A percentile compares a stretch with the other conserved stretches of the same genome.
phyloP scores from a whole-genome alignment of 2,888 invertebrate genomes.

The Slavum lentiscoides region DNA sequence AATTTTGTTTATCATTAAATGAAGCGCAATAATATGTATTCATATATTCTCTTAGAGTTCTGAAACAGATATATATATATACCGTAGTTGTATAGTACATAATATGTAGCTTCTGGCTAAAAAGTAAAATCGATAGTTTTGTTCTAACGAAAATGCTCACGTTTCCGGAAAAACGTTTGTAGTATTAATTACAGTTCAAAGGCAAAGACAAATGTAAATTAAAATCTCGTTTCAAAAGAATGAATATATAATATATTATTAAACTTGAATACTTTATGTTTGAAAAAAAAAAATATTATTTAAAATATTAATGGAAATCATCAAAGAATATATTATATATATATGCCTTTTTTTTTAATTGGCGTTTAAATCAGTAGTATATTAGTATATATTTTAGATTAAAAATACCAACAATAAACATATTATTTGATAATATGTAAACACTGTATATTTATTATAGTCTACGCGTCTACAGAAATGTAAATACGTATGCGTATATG shows the following conservation, averaged over 20 bases:
- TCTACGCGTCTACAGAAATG: too few relatives aligned
- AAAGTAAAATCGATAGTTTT: constrained; percentile 36
- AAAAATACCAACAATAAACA: too few relatives aligned
- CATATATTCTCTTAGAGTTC: constrained; percentile 2
- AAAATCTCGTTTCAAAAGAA: constrained; percentile 3
- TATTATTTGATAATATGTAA: too few relatives aligned
- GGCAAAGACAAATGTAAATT: neutral
- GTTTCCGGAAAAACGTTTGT: constrained; percentile 26
- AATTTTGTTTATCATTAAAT: constrained; percentile 27
- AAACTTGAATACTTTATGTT: neutral
- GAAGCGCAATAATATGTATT: constrained; percentile 1
- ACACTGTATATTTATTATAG: too few relatives aligned
- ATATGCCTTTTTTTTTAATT: too few relatives aligned
- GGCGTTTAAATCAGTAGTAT: too few relatives aligned
- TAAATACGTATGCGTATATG: too few relatives aligned
- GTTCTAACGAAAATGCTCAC: constrained; percentile 21
- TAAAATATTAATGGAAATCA: neutral
- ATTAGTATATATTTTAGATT: too few relatives aligned
- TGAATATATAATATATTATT: neutral
- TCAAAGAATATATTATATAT: too few relatives aligned
- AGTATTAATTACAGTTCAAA: constrained; percentile 9
- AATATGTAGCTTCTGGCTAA: neutral
- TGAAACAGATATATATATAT: neutral
- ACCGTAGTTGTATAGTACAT: neutral
- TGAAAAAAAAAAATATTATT: neutral